A percentile compares a stretch with the other conserved stretches of the same genome.
phyloP scores from a whole-genome alignment of 2,888 invertebrate species.

The Lordiphosa andalusiaca region DNA sequence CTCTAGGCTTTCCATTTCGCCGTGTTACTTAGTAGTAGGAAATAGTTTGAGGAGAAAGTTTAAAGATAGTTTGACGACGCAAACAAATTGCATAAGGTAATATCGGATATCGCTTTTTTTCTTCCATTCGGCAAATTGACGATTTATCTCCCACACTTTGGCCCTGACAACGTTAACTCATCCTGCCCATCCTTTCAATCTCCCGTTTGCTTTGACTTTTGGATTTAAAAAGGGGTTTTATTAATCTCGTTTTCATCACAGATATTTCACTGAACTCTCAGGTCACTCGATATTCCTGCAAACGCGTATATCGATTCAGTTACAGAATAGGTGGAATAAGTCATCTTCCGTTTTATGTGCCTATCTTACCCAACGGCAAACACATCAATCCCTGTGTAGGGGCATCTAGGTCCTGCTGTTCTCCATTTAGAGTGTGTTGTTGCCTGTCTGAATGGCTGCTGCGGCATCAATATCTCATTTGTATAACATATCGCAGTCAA shows the following conservation, averaged over 20 bases:
- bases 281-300: constrained; percentile 18
- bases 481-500: constrained; percentile 67
- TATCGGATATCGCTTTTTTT: no score
- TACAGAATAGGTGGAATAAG: constrained; percentile 6
- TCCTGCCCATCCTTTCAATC: no score
- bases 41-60: no score
- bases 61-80: no score
- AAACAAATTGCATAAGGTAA: no score
- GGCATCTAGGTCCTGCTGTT: constrained; percentile 4
- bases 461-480: constrained; percentile 69
- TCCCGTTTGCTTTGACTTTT: neutral
- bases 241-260: constrained; percentile 6
- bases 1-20: no score
- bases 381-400: constrained; percentile 2
- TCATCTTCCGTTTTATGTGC: constrained; percentile 1
- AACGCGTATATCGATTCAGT: constrained; percentile 23
- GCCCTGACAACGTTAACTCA: no score
- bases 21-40: no score
- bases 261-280: neutral
- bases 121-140: no score
- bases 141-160: no score
- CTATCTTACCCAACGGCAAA: constrained; percentile 19
- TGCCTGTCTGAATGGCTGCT: constrained; percentile 29
- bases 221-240: constrained; percentile 4
- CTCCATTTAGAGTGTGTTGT: constrained; percentile 11